Evolutionary conservation across 2,113 vertebrate species (phyloP).

Genomic region (Struthio camelus): DNA sequence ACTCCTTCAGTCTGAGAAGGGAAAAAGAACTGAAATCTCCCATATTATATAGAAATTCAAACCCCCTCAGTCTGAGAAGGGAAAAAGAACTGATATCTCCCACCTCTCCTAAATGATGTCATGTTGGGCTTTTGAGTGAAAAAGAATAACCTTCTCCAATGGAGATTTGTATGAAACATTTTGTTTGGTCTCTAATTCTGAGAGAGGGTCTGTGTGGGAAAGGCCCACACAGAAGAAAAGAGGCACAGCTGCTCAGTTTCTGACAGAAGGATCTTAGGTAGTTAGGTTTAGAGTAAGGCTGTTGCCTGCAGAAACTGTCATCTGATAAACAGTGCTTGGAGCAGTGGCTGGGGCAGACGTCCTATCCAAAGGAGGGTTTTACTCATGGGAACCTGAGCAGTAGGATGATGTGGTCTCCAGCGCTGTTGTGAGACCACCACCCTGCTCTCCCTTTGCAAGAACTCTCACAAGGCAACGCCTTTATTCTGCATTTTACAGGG

Average conservation of each 20-base stretch:
- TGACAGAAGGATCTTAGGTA: background rate
- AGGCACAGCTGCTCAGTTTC: background rate
- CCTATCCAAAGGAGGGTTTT: background rate
- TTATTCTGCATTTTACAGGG: background rate
- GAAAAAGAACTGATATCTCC: background rate
- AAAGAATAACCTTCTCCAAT: background rate
- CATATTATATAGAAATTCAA: too few species aligned
- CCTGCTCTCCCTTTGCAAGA: background rate
- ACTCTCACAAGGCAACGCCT: background rate
- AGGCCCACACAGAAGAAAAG: background rate
- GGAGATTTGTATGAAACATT: background rate
- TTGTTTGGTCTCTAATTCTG: background rate
- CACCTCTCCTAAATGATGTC: background rate
- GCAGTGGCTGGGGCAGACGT: background rate
- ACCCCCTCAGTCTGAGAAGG: background rate
- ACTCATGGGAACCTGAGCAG: background rate
- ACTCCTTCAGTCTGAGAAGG: background rate
- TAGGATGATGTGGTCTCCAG: background rate
- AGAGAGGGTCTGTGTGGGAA: background rate
- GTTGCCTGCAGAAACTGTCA: background rate
- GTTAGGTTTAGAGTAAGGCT: background rate
- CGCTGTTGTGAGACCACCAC: background rate
- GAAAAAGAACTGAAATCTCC: background rate
- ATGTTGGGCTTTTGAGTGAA: background rate
- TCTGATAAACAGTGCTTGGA: background rate